Percentiles rank a stretch among this genome's conserved stretches.
These are phyloP conservation scores for Prorops nasuta DNA, from an alignment of 1,140 invertebrate genomes.

Conservation along the genomic window DNA sequence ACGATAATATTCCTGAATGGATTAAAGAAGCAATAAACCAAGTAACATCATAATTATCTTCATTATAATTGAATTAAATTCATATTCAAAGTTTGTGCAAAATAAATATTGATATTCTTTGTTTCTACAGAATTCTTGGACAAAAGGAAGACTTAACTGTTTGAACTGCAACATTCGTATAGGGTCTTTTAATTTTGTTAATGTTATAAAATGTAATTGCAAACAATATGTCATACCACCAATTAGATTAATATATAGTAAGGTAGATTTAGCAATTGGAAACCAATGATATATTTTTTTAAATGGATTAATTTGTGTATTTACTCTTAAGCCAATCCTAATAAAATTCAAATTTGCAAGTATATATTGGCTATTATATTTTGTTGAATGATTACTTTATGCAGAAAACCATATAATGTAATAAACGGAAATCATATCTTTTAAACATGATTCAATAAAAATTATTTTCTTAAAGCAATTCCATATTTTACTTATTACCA, in stretches of 20 bases:
- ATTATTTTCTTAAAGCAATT: too few relatives aligned
- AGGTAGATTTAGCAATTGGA: slow-evolving; percentile 34
- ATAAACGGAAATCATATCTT: too few relatives aligned
- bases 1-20: slow-evolving; percentile 43
- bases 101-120: slow-evolving; percentile 1
- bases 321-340: too few relatives aligned
- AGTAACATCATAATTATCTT: slow-evolving; percentile 23
- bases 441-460: too few relatives aligned
- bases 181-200: slow-evolving; percentile 49
- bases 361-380: too few relatives aligned
- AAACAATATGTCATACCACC: slow-evolving; percentile 35
- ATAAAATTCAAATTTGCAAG: too few relatives aligned
- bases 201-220: slow-evolving; percentile 40
- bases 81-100: neutral
- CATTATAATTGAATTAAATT: slow-evolving; percentile 5
- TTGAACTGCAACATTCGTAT: slow-evolving; percentile 42
- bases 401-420: too few relatives aligned
- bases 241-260: slow-evolving; percentile 43
- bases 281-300: too few relatives aligned
- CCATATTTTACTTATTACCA: too few relatives aligned
- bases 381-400: too few relatives aligned
- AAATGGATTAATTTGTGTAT: too few relatives aligned
- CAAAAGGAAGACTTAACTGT: slow-evolving; percentile 45
- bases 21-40: slow-evolving; percentile 35
- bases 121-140: slow-evolving; percentile 44